Evolutionary conservation across 2,888 invertebrate species (phyloP).

Genomic region (Lagria hirta): DNA sequence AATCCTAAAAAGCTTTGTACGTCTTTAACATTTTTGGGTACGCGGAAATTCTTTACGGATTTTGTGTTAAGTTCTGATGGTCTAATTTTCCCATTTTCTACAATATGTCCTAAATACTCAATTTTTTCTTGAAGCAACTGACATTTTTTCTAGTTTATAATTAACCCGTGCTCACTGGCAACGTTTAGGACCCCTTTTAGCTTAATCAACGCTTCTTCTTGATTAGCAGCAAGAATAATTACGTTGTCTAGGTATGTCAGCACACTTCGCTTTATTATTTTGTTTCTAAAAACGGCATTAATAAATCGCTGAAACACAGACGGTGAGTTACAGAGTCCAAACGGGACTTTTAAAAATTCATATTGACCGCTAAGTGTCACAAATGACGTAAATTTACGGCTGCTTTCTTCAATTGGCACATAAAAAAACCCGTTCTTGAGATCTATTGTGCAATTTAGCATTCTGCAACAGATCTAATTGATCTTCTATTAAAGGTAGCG

Average conservation of each 20-base stretch:
- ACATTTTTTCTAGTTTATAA: conserved; percentile 45
- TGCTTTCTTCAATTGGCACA: conserved; percentile 14
- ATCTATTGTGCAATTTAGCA: conserved; percentile 19
- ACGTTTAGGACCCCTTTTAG: conserved; percentile 12
- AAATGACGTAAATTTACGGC: conserved; percentile 25
- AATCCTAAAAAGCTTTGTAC: conserved; percentile 43
- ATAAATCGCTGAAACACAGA: conserved; percentile 16
- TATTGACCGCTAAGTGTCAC: conserved; percentile 22
- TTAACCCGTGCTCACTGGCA: conserved; percentile 33
- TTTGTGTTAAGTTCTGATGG: conserved; percentile 37
- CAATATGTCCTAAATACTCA: conserved; percentile 34
- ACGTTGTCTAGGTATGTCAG: conserved; percentile 18
- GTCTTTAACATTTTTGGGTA: conserved; percentile 35
- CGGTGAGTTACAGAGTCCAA: conserved; percentile 20
- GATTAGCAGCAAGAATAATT: conserved; percentile 4
- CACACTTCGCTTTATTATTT: conserved; percentile 5
- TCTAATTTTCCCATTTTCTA: conserved; percentile 19
- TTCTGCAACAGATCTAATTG: conserved; percentile 21
- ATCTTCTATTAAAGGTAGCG: conserved; percentile 30
- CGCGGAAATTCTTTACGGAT: conserved; percentile 37
- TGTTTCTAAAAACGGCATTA: conserved; percentile 4
- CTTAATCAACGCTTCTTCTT: conserved; percentile 17
- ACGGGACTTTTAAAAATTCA: conserved; percentile 11
- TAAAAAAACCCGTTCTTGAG: conserved; percentile 18
- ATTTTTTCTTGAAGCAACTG: conserved; percentile 38